A percentile compares a stretch with the other conserved stretches of the same genome.
These are phyloP conservation scores for Nothura maculosa DNA, from an alignment of 2,797 vertebrate genomes.

Conservation along the genomic window DNA sequence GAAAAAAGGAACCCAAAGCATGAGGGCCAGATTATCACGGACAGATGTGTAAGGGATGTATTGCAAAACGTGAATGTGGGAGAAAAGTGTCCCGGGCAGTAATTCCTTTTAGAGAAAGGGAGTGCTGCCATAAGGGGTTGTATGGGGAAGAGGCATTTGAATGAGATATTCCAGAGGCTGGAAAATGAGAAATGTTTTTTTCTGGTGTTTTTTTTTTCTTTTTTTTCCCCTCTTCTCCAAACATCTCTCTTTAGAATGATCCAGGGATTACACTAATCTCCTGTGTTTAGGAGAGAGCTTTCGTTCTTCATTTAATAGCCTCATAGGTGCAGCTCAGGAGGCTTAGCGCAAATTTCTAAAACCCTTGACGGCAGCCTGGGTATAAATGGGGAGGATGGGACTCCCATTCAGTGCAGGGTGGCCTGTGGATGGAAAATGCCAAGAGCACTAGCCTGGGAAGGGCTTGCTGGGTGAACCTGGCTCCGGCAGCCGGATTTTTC, in stretches of 20 bases:
- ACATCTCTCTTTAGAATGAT: conserved; percentile 6
- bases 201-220: not conserved
- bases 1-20: not conserved
- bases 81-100: not conserved
- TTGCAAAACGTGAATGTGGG: not conserved
- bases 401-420: not conserved
- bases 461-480: not conserved
- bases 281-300: not conserved
- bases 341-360: not conserved
- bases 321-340: not conserved
- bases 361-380: accelerated
- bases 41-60: not conserved
- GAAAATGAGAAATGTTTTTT: conserved; percentile 4
- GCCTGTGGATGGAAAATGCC: not conserved
- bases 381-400: not conserved
- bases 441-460: not conserved
- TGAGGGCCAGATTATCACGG: not conserved
- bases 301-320: not conserved
- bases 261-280: conserved; percentile 35
- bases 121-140: not conserved
- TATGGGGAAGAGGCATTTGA: not conserved
- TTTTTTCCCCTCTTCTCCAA: not conserved
- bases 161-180: not conserved
- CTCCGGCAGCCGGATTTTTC: not conserved
- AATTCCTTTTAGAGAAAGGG: not conserved